phyloP scores from a whole-genome alignment of 92 coral and sea anemone genomes.

The Porites lobata region DNA sequence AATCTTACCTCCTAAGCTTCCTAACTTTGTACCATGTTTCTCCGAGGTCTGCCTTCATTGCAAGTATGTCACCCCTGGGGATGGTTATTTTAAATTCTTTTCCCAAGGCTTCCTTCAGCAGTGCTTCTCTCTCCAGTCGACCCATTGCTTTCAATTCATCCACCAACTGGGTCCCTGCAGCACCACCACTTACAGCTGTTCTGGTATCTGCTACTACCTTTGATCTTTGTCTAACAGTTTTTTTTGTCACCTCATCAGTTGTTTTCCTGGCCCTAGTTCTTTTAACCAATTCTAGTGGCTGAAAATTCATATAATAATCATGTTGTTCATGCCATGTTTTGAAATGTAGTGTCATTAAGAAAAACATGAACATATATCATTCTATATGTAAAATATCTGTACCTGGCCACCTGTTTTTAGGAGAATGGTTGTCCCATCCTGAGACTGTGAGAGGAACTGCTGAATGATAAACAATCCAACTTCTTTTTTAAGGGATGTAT shows the following conservation, averaged over 20 bases:
- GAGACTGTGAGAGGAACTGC: constrained; percentile 25
- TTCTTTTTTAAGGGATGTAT: constrained; percentile 24
- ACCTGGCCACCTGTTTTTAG: constrained; percentile 61
- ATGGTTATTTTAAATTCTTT: constrained; percentile 55
- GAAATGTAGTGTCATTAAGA: background rate
- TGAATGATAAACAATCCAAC: constrained; percentile 53
- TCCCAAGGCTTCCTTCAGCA: constrained; percentile 57
- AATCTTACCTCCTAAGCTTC: background rate
- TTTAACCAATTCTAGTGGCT: constrained; percentile 59
- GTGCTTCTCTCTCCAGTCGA: constrained; percentile 18
- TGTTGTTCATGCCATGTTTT: background rate
- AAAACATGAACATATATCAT: background rate
- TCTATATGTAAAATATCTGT: background rate
- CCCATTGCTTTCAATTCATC: constrained; percentile 38
- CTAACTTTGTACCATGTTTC: constrained; percentile 37
- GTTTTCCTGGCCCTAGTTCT: constrained; percentile 48
- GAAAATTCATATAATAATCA: constrained; percentile 10
- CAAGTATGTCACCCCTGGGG: constrained; percentile 51
- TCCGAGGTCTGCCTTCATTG: constrained; percentile 54
- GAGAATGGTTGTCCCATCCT: constrained; percentile 45
- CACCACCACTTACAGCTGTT: constrained; percentile 61
- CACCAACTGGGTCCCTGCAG: constrained; percentile 30
- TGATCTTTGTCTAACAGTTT: constrained; percentile 37
- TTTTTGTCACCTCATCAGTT: constrained; percentile 25
- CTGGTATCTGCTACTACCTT: constrained; percentile 42